These are phyloP conservation scores for Pedionomus torquatus DNA, from an alignment of 2,113 vertebrate species.

Conservation along the genomic window DNA sequence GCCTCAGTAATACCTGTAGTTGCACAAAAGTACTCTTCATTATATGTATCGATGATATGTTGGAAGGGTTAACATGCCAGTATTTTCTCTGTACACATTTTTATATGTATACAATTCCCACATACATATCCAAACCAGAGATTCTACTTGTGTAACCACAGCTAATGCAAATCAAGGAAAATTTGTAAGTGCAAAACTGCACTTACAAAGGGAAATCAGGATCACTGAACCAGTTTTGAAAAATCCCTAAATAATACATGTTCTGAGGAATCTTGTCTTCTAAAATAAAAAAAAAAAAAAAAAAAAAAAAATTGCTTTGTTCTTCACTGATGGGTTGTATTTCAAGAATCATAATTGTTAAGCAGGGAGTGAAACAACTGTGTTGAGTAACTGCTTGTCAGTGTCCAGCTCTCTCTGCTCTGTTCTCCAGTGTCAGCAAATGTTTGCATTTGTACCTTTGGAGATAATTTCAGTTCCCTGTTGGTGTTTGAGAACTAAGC, in stretches of 20 bases:
- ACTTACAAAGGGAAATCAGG: neutral
- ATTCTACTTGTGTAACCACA: neutral
- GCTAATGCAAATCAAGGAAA: neutral
- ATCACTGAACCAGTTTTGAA: accelerated
- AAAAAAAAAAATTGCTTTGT: too few species aligned
- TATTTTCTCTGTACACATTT: neutral
- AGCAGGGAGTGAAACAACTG: neutral
- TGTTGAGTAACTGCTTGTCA: neutral
- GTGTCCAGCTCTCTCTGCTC: neutral
- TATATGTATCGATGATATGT: accelerated
- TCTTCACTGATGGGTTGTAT: neutral
- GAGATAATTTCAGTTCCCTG: neutral
- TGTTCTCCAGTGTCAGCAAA: neutral
- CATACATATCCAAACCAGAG: neutral
- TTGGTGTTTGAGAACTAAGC: neutral
- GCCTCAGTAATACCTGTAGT: neutral
- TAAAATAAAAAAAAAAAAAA: neutral
- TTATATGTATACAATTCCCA: neutral
- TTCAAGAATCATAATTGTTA: neutral
- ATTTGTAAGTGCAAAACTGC: neutral
- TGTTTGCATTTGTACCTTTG: neutral
- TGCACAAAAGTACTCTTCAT: neutral
- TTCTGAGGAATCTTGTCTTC: neutral
- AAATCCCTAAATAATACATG: neutral
- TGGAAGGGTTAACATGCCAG: neutral